These are phyloP conservation scores for Vulpes lagopus DNA, from an alignment of 2,113 vertebrate genomes.

Conservation along the genomic window DNA sequence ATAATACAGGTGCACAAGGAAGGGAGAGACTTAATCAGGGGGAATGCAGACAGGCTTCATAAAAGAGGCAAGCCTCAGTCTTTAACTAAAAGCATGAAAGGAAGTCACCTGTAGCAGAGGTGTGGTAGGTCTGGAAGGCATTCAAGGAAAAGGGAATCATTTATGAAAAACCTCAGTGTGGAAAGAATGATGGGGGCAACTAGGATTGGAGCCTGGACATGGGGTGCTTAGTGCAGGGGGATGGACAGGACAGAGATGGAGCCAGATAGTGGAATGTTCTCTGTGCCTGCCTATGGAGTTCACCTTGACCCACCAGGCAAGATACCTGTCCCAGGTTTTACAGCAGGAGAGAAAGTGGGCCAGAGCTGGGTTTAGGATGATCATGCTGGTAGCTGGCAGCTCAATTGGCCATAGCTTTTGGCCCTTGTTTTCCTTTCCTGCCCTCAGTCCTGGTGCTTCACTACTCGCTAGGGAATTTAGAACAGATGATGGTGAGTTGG, in stretches of 20 bases:
- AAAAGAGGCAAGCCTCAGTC: neutral
- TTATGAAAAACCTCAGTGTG: neutral
- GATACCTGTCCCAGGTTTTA: neutral
- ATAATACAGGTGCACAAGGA: neutral
- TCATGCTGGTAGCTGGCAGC: neutral
- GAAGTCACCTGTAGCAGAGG: neutral
- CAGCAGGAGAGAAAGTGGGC: neutral
- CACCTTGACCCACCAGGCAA: neutral
- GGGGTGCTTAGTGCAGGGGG: neutral
- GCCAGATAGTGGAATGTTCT: neutral
- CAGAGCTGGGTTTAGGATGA: neutral
- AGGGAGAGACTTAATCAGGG: neutral
- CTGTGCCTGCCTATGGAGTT: neutral
- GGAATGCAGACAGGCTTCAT: neutral
- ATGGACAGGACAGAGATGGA: neutral
- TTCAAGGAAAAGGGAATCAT: neutral
- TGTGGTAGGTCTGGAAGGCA: neutral
- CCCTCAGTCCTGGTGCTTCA: neutral
- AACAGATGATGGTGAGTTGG: constrained; percentile 51
- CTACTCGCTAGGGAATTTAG: neutral
- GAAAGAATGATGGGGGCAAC: neutral
- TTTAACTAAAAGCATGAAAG: neutral
- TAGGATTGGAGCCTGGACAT: neutral
- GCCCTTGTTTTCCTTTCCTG: constrained; percentile 15
- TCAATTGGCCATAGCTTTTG: neutral